Evolutionary conservation across 2,113 vertebrate genomes (phyloP).

Genomic region (Trinectes maculatus): DNA sequence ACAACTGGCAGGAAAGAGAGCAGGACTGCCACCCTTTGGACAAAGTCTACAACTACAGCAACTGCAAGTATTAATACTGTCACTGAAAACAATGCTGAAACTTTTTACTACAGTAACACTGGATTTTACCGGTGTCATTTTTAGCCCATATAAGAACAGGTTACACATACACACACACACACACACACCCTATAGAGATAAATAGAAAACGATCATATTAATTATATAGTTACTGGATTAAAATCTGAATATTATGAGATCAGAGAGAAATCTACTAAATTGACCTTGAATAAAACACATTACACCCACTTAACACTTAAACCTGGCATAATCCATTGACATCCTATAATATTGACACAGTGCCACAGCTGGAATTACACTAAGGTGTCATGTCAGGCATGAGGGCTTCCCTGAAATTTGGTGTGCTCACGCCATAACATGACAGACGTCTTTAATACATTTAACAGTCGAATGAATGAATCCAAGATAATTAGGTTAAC

Average conservation of each 20-base stretch:
- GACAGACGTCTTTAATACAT: slow-evolving; percentile 27
- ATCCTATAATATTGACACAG: no score
- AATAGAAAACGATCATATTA: no score
- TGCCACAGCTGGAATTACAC: background rate
- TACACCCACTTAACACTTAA: background rate
- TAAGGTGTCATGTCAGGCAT: background rate
- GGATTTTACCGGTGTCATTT: background rate
- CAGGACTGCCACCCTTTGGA: slow-evolving; percentile 67
- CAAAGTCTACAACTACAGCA: background rate
- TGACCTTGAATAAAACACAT: background rate
- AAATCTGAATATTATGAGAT: background rate
- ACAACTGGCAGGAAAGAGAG: slow-evolving; percentile 31
- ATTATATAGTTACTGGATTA: no score
- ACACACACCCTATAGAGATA: no score
- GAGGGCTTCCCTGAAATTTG: background rate
- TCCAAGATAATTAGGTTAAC: slow-evolving; percentile 15
- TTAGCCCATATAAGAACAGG: no score
- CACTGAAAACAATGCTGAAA: background rate
- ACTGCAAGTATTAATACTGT: background rate
- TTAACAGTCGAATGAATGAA: slow-evolving; percentile 25
- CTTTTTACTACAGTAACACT: background rate
- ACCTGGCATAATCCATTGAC: background rate
- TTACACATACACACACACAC: no score
- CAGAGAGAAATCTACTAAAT: background rate
- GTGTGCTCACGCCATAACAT: slow-evolving; percentile 18